phyloP scores from a whole-genome alignment of 2,113 vertebrate species.

The Siniperca chuatsi region DNA sequence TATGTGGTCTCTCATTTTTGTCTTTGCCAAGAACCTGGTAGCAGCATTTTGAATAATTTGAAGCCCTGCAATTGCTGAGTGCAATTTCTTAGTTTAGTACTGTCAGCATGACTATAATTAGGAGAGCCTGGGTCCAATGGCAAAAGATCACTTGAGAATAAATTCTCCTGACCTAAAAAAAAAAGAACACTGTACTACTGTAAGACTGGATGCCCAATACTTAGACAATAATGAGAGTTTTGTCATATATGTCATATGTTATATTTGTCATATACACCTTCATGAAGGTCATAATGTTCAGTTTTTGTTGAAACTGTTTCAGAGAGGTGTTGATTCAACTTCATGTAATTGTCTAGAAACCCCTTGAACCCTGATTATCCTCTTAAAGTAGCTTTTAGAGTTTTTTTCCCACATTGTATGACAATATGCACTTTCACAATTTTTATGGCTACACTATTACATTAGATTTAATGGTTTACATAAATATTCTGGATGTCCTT shows the following conservation, averaged over 20 bases:
- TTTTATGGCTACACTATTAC: not conserved
- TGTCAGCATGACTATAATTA: slow-evolving; percentile 64
- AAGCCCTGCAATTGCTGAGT: slow-evolving; percentile 38
- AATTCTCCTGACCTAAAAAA: slow-evolving; percentile 36
- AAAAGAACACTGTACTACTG: not conserved
- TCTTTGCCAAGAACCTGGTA: not conserved
- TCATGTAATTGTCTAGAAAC: not conserved
- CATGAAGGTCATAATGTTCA: not conserved
- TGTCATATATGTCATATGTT: not conserved
- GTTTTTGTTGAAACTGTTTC: not conserved
- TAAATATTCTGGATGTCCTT: not conserved
- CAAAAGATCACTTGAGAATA: slow-evolving; percentile 39
- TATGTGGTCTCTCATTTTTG: slow-evolving; percentile 16
- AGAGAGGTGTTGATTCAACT: not conserved
- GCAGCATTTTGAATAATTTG: slow-evolving; percentile 47
- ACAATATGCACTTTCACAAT: not conserved
- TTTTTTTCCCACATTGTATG: no score
- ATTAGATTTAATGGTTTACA: not conserved
- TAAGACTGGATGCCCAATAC: not conserved
- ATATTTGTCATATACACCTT: not conserved
- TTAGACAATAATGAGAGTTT: not conserved
- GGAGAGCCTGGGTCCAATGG: slow-evolving; percentile 32
- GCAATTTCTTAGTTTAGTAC: slow-evolving; percentile 31
- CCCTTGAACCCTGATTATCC: no score
- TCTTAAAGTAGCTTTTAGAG: not conserved